Base-by-base conservation (phyloP, 2,888 invertebrate species). In the Metellina segmentata region DNA sequence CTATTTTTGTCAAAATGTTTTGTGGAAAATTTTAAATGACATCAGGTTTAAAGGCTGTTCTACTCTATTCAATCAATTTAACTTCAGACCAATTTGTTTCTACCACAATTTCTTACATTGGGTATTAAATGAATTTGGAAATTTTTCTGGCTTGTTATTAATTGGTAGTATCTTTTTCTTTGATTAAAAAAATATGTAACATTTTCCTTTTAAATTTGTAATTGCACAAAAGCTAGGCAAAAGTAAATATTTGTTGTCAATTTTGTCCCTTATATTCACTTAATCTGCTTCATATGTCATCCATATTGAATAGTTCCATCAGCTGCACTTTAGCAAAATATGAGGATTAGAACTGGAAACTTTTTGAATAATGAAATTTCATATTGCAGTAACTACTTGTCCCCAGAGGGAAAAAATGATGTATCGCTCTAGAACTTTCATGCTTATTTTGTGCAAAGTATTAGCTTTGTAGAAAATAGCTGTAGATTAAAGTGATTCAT, bases 391-490 rank as follows among this genome's bases (percentile, higher is more conserved):
- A 90, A 77, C 49, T 51, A 75, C 19, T 20, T 75, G 77, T 70
- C 20, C 74, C 72, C 79, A 81, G 61, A 69, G 70, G 11, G 49
- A 19, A 34, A 79, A 81, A 90, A 81, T 20, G 19, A n/a, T 85
- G 70, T 85, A 19, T 83, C 81, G 87, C 87, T 70, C 20, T 87
- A 82, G 86, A 83, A 77, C 20, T 53, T 87, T 61, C 69, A 52
- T 87, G 70, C 78, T 81, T 87, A 52, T 90, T 91, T 91, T 91
- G 48, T 86, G 81, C 81, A 81, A 87, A 85, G 87, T 91, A 78
- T 71, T 82, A 91, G 87, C 90, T 78, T 72, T 91, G 87, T 91
- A 91, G 91, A 48, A 79, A 91, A 91, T 91, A 86, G 81, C 70
- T 70, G 81, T 90, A 91, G 89, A 77, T 52, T 52, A 79, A 88